Evolutionary conservation across 2,888 invertebrate genomes (phyloP), one percentile per base, ranked within the genome.

Genomic region (Epinotia ramella): DNA sequence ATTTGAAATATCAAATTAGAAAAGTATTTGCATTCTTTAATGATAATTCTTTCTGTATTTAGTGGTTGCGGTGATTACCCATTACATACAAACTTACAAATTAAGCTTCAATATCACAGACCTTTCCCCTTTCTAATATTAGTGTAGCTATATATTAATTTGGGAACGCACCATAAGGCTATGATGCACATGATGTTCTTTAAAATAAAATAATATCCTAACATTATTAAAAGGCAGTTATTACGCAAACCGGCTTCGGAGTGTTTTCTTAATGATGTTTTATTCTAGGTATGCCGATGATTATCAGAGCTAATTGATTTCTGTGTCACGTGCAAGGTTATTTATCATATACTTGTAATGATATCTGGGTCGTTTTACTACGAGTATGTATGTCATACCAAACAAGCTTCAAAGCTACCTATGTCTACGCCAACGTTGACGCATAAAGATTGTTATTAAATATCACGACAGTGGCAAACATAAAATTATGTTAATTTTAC

Each of bases 381-480:
- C n/a, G n/a, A n/a, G n/a, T n/a, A 64, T 66, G 40, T 66, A 18
- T 57, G 73, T 66, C 33, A 64, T 68, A 62, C 63, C 62, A 60
- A 65, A 46, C 66, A 65, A 60, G 24, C 53, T 24, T 28, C 67
- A 57, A 33, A 33, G 33, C 33, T 13, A 64, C 20, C 18, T 62
- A 16, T 49, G 7, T 24, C 13, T 24, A n/a, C 12, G 56, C 67
- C 53, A 56, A 56, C 33, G 67, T 56, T 33, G 7, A 24, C 13
- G 12, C 7, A 49, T 65, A 44, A 2, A 20, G 18, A 49, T 49
- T 49, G 16, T 49, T 12, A 12, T 49, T 49, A 13, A 13, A 49
- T 13, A 46, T 46, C 13, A 13, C 24, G 24, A 24, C 24, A 2
- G 24, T 24, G 24, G 24, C n/a, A n/a, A n/a, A n/a, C n/a, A n/a